Evolutionary conservation across 2,888 invertebrate species (phyloP), one percentile per base, ranked within the genome.

Genomic region (Campoplex nolae): DNA sequence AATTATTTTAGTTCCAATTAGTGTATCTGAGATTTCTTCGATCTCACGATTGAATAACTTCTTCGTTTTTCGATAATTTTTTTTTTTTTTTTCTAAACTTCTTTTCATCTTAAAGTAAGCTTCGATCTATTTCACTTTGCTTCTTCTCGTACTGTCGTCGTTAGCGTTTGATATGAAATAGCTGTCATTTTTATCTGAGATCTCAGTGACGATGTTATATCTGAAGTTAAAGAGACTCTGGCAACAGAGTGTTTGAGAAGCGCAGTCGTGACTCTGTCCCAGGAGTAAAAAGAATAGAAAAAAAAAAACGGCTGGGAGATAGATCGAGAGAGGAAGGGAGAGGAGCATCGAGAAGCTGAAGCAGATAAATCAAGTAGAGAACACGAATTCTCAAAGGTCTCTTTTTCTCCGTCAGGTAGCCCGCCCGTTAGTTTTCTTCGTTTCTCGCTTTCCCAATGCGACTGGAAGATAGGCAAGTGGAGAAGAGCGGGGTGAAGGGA

Each of bases 331-430:
- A n/a, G 58, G 65, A 56, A 28, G 51, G 54, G 79, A 73, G 76
- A 70, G 81, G 75, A 74, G 68, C 75, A 87, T 70, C 54, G 79
- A 32, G 58, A 54, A 74, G 58, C 48, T 54, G 56, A 81, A 82
- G 67, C 51, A 77, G 81, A 87, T 84, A 87, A 87, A 87, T 87
- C 84, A 84, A 84, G 87, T 54, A 56, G 70, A 70, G 81, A 82
- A 84, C 62, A 84, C 81, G 78, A 87, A 87, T 84, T 81, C 87
- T 84, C 82, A 74, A 70, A 84, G 87, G 81, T 84, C 84, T 84
- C 87, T 84, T 87, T 87, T 84, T 84, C 81, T 84, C 68, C 77
- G 74, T 82, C 81, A 75, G 81, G 56, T 68, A 62, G 48, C 48
- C 42, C 81, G 71, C 81, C 78, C 77, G 84, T 86, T 80, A 83